Percentiles rank a stretch among this genome's conserved stretches.
Conservation (phyloP, 2,888 invertebrate species). For the Proisotoma minuta region DNA sequence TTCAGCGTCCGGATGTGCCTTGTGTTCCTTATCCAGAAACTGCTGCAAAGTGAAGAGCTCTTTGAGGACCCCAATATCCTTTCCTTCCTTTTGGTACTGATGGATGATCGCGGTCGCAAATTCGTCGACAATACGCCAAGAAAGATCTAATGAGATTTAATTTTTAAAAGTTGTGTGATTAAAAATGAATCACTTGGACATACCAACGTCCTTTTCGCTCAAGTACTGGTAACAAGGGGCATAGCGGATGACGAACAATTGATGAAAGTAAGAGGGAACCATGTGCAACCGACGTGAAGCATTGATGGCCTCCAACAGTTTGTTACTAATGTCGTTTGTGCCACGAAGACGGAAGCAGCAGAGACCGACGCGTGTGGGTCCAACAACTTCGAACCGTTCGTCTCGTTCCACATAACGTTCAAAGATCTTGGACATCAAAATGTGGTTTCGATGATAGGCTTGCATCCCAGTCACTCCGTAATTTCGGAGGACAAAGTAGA, state of each 20-base stretch:
- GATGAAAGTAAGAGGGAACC: constrained; percentile 73
- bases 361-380: constrained; percentile 57
- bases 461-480: constrained; percentile 33
- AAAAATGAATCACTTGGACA: neutral
- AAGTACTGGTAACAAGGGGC: constrained; percentile 22
- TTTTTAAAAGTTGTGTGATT: no score
- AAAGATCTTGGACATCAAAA: constrained; percentile 29
- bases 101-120: constrained; percentile 23
- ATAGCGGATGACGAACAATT: constrained; percentile 60
- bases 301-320: constrained; percentile 70
- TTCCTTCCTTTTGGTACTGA: constrained; percentile 15
- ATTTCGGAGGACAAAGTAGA: constrained; percentile 32
- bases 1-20: constrained; percentile 3
- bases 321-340: constrained; percentile 67
- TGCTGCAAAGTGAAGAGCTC: constrained; percentile 19
- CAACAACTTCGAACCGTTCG: constrained; percentile 32
- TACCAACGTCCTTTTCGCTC: constrained; percentile 29
- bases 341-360: constrained; percentile 71
- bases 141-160: constrained; percentile 11
- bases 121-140: constrained; percentile 24
- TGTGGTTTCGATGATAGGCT: constrained; percentile 28
- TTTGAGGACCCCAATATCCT: constrained; percentile 3
- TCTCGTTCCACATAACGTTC: constrained; percentile 31
- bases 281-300: constrained; percentile 77
- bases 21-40: constrained; percentile 17